Conservation (phyloP, 2,113 vertebrate genomes). For the Ovis aries region DNA sequence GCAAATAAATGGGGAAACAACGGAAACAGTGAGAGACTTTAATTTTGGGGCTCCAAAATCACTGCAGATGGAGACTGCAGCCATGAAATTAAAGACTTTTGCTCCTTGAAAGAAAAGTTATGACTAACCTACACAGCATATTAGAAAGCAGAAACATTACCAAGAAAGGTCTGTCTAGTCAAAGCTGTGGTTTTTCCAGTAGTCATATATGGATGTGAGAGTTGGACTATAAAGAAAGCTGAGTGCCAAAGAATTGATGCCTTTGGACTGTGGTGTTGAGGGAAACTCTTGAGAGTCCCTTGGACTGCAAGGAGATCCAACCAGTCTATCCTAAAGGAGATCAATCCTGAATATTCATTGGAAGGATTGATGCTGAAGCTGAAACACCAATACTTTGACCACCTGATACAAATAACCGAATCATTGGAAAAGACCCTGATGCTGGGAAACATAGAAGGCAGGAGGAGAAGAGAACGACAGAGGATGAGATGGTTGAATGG, state of each 20-base stretch:
- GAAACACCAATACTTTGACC: background rate
- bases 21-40: background rate
- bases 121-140: background rate
- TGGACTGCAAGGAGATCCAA: background rate
- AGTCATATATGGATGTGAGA: background rate
- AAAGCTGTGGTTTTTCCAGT: background rate
- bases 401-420: background rate
- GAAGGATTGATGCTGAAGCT: background rate
- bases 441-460: background rate
- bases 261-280: background rate
- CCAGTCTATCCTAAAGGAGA: background rate
- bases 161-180: background rate
- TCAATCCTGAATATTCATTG: background rate
- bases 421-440: background rate
- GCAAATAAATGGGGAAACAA: background rate
- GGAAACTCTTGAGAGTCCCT: background rate
- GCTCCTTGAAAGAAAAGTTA: background rate
- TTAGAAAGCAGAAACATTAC: background rate
- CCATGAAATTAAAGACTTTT: background rate
- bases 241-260: background rate
- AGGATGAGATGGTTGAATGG: background rate
- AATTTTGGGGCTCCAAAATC: background rate
- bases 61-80: background rate
- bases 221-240: background rate
- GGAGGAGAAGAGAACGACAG: background rate